phyloP scores from a whole-genome alignment of 2,888 invertebrate species.

The Thumatha senex region DNA sequence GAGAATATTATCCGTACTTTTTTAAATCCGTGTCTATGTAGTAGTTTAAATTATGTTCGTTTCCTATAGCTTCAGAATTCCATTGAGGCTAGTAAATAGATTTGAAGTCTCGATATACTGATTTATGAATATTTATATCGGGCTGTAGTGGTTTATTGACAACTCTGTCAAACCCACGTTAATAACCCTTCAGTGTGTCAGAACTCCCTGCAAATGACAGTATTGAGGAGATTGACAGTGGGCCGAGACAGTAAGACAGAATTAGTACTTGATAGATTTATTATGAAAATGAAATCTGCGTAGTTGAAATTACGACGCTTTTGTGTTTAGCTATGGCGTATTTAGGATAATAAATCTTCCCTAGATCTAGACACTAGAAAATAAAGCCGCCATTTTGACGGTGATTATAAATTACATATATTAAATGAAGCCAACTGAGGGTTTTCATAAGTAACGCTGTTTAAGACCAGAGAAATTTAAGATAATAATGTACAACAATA shows the following conservation, averaged over 20 bases:
- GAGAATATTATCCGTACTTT: too few relatives aligned
- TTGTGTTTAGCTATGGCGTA: not conserved
- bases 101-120: constrained; percentile 6
- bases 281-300: constrained; percentile 11
- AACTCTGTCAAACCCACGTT: constrained; percentile 37
- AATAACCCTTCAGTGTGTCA: constrained; percentile 37
- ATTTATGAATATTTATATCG: constrained; percentile 32
- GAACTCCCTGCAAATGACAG: constrained; percentile 32
- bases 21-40: too few relatives aligned
- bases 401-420: too few relatives aligned
- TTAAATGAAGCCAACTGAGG: too few relatives aligned
- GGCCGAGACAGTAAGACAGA: constrained; percentile 7
- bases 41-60: too few relatives aligned
- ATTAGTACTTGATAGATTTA: constrained; percentile 17
- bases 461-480: too few relatives aligned
- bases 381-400: too few relatives aligned
- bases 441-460: too few relatives aligned
- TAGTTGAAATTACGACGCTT: constrained; percentile 2
- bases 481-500: too few relatives aligned
- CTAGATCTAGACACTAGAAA: too few relatives aligned
- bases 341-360: not conserved
- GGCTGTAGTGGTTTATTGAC: constrained; percentile 30
- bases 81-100: constrained; percentile 18
- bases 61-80: not conserved
- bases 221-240: constrained; percentile 40